phyloP scores from a whole-genome alignment of 2,797 vertebrate genomes.

The Petrocephalus sullivani region DNA sequence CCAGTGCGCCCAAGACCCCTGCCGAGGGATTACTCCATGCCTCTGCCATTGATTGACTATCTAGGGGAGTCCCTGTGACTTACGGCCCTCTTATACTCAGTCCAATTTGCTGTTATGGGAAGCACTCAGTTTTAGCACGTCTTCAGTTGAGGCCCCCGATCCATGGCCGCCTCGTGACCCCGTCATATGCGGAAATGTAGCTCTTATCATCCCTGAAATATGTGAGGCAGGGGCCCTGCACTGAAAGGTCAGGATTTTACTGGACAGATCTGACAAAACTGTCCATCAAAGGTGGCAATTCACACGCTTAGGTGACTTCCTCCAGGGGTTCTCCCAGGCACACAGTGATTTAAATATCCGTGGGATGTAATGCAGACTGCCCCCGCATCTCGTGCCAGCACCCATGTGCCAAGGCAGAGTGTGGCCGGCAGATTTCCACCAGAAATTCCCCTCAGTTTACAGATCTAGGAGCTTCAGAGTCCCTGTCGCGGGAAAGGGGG shows the following conservation, averaged over 20 bases:
- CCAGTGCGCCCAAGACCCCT: not conserved
- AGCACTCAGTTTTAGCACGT: not conserved
- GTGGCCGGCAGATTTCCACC: not conserved
- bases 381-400: not conserved
- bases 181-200: not conserved
- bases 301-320: not conserved
- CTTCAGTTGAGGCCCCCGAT: not conserved
- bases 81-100: not conserved
- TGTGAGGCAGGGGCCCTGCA: not conserved
- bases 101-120: not conserved
- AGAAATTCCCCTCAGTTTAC: not conserved
- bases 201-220: not conserved
- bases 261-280: conserved; percentile 18
- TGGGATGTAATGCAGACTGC: not conserved
- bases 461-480: not conserved
- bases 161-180: not conserved
- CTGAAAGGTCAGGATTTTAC: conserved; percentile 21
- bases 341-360: not conserved
- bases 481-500: not conserved
- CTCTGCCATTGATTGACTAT: not conserved
- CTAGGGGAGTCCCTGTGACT: not conserved
- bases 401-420: not conserved
- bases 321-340: not conserved
- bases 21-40: not conserved
- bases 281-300: not conserved